Evolutionary conservation across 2,797 vertebrate species (phyloP).

Genomic region (Sebastes itinus): DNA sequence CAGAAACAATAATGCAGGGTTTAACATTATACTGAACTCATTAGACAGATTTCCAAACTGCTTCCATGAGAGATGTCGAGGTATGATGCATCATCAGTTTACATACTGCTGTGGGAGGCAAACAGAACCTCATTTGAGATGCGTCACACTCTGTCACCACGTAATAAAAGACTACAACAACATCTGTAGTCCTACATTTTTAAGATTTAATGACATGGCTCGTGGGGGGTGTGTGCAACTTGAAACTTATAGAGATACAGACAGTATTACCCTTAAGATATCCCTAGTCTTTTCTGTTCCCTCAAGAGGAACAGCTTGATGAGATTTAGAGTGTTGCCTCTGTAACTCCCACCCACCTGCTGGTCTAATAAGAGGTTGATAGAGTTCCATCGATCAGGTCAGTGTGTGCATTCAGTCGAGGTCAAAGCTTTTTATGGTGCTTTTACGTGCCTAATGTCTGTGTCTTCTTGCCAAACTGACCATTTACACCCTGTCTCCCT

Average conservation of each 20-base stretch:
- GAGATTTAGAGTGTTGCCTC: constrained; percentile 44
- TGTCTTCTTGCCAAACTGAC: constrained; percentile 36
- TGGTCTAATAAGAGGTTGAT: constrained; percentile 64
- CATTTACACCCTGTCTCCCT: constrained; percentile 30
- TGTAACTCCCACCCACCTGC: constrained; percentile 24
- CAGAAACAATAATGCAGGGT: neutral
- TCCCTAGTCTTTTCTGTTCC: neutral
- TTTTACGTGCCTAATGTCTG: constrained; percentile 62
- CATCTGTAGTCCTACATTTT: neutral
- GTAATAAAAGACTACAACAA: constrained; percentile 8
- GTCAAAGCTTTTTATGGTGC: constrained; percentile 57
- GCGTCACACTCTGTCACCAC: neutral
- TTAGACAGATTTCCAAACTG: constrained; percentile 11
- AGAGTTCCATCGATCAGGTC: constrained; percentile 70
- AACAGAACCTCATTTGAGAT: constrained; percentile 9
- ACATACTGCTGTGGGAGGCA: constrained; percentile 10
- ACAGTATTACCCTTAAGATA: neutral
- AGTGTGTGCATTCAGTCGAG: constrained; percentile 45
- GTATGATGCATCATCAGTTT: constrained; percentile 15
- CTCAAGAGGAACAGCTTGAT: constrained; percentile 24
- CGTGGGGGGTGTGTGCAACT: neutral
- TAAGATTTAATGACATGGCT: neutral
- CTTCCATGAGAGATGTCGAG: neutral
- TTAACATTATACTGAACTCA: neutral
- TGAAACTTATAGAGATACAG: constrained; percentile 5